Conservation (phyloP, 2,797 vertebrate genomes). For the Tauraco hartlaubi region DNA sequence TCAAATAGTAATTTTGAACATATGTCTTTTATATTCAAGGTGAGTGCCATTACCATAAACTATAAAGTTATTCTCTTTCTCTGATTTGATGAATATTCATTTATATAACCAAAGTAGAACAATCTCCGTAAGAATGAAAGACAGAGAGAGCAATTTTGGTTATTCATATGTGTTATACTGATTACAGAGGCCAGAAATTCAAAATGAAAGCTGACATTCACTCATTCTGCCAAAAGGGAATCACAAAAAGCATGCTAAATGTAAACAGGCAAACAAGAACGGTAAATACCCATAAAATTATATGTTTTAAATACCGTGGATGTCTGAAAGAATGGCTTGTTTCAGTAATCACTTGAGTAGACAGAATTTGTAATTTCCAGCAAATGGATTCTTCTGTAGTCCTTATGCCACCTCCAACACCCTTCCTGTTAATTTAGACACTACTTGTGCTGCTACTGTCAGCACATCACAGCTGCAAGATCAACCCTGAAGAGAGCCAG, state of each 20-base stretch:
- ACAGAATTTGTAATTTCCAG: background rate
- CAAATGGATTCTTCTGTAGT: background rate
- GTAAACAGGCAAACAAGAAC: background rate
- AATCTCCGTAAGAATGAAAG: background rate
- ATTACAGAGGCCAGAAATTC: background rate
- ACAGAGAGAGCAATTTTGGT: background rate
- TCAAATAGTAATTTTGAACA: background rate
- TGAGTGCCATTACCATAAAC: background rate
- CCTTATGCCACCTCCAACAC: background rate
- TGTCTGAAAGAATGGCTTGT: background rate
- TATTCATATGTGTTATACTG: background rate
- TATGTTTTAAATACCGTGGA: background rate
- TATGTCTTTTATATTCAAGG: background rate
- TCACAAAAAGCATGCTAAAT: background rate
- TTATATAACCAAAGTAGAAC: background rate
- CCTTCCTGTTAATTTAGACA: background rate
- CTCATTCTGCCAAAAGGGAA: background rate
- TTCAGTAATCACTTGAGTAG: background rate
- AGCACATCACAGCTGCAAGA: background rate
- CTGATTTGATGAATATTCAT: slow-evolving; percentile 2
- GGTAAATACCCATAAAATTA: background rate
- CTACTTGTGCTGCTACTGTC: background rate
- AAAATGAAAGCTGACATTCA: slow-evolving; percentile 28
- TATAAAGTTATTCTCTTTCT: background rate
- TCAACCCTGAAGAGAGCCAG: background rate